These are phyloP conservation scores for Antheraea pernyi DNA, from an alignment of 1,140 invertebrate genomes.

Conservation along the genomic window DNA sequence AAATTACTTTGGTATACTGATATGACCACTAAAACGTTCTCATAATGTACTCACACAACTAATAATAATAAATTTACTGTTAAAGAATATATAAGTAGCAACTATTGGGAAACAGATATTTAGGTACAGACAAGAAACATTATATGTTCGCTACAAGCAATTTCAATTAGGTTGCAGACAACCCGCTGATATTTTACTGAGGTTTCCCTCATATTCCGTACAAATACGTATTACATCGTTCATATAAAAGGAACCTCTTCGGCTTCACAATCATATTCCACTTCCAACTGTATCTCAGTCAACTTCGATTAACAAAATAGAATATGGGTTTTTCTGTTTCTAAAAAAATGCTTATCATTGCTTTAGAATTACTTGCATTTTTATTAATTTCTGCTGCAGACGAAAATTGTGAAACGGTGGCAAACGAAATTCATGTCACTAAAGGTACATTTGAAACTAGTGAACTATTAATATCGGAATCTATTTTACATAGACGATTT, in stretches of 20 bases:
- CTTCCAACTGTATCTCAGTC: background rate
- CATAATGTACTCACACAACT: no score
- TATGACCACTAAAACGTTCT: no score
- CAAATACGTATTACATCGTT: background rate
- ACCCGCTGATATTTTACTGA: constrained; percentile 26
- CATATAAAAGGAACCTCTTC: constrained; percentile 24
- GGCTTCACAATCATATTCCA: constrained; percentile 7
- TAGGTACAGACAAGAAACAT: constrained; percentile 8
- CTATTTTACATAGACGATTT: background rate
- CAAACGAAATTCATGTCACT: constrained; percentile 65
- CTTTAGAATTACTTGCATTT: constrained; percentile 30
- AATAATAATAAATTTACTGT: no score
- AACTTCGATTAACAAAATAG: background rate
- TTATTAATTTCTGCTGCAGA: constrained; percentile 43
- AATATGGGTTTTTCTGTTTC: constrained; percentile 17
- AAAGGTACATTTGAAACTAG: constrained; percentile 47
- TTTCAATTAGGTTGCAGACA: constrained; percentile 29
- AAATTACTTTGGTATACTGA: no score
- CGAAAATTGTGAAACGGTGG: constrained; percentile 64
- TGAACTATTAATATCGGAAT: background rate
- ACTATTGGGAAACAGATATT: background rate
- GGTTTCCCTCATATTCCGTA: constrained; percentile 16
- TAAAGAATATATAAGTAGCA: background rate
- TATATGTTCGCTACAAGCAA: constrained; percentile 26
- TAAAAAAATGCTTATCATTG: constrained; percentile 23